Percentiles rank a stretch among this genome's conserved stretches.
These are phyloP conservation scores for Physeter macrocephalus DNA, from an alignment of 2,113 vertebrate species.

Conservation along the genomic window DNA sequence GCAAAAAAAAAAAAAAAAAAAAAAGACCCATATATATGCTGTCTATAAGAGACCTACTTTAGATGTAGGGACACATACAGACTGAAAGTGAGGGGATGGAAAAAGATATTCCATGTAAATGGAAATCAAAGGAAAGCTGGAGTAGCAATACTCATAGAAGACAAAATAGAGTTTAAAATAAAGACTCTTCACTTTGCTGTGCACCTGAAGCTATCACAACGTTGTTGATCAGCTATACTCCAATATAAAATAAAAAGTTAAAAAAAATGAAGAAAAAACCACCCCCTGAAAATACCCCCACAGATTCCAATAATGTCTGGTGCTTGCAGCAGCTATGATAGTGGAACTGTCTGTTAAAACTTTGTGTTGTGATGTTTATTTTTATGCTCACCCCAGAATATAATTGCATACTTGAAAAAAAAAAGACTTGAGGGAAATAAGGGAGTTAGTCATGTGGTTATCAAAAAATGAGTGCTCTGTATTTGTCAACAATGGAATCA, in stretches of 20 bases:
- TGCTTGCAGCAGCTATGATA: background rate
- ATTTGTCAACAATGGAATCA: background rate
- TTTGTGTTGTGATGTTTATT: background rate
- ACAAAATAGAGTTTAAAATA: background rate
- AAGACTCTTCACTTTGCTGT: no score
- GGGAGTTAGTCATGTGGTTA: background rate
- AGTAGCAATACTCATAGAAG: background rate
- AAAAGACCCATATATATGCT: no score
- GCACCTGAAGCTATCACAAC: no score
- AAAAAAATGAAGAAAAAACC: no score
- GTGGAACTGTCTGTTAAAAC: background rate
- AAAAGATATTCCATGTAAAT: no score
- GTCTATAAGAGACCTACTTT: no score
- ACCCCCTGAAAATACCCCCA: background rate
- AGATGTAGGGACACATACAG: no score
- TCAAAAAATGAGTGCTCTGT: background rate
- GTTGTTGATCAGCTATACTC: no score
- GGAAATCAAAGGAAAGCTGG: background rate
- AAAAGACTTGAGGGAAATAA: background rate
- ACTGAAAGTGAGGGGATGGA: no score
- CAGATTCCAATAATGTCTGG: background rate
- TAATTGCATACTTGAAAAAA: conserved; percentile 14
- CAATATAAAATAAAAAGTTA: no score
- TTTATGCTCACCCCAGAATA: conserved; percentile 32
- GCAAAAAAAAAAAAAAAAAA: no score